These are phyloP conservation scores for Euzetes globulus DNA, from an alignment of 2,888 invertebrate species.

Conservation along the genomic window DNA sequence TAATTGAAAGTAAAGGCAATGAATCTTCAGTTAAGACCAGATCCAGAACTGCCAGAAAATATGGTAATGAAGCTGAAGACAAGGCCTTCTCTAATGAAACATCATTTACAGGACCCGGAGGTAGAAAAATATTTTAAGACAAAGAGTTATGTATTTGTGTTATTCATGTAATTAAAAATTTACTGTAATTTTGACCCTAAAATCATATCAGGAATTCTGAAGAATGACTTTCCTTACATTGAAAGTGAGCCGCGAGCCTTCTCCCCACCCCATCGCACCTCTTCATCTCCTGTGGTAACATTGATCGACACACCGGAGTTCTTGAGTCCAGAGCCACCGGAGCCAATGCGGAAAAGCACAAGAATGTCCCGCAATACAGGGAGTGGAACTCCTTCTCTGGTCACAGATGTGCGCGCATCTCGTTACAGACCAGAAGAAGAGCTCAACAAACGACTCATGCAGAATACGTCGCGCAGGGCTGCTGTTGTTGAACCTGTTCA, in stretches of 20 bases:
- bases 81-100: conserved; percentile 8
- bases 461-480: conserved; percentile 20
- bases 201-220: neutral
- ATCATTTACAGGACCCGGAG: conserved; percentile 6
- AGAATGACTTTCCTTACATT: conserved; percentile 19
- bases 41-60: conserved; percentile 33
- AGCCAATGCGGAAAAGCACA: neutral
- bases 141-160: neutral
- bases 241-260: neutral
- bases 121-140: neutral
- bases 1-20: conserved; percentile 32
- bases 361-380: neutral
- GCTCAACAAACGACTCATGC: neutral
- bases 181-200: neutral
- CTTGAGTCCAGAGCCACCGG: conserved; percentile 22
- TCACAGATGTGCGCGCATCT: conserved; percentile 14
- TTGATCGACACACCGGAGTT: conserved; percentile 12
- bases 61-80: conserved; percentile 9
- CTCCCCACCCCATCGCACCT: conserved; percentile 23
- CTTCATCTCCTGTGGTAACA: conserved; percentile 13
- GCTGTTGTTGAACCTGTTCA: conserved; percentile 29
- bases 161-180: neutral
- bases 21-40: conserved; percentile 33
- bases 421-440: conserved; percentile 24
- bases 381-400: neutral